These are phyloP conservation scores for Nymphalis polychloros DNA, from an alignment of 2,888 invertebrate species.

Conservation along the genomic window DNA sequence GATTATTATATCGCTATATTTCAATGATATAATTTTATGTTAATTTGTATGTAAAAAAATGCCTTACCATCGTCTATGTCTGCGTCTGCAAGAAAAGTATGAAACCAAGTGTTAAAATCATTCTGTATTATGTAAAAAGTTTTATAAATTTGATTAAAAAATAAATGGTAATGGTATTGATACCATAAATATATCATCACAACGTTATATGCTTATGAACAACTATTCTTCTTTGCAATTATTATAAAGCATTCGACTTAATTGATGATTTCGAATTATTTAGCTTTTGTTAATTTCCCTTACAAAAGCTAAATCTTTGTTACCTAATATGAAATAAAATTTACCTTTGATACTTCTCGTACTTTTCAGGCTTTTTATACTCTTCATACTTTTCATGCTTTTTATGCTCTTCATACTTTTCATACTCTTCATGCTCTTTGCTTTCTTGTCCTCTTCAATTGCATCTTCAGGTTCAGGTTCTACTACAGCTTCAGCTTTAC, in stretches of 20 bases:
- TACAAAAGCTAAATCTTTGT: no score
- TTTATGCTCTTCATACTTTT: constrained; percentile 49
- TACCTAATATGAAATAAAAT: not conserved
- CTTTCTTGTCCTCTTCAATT: constrained; percentile 36
- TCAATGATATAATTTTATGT: not conserved
- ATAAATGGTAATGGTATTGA: no score
- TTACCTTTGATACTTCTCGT: constrained; percentile 35
- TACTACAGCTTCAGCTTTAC: constrained; percentile 42
- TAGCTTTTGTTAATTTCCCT: no score
- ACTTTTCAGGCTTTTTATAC: constrained; percentile 40
- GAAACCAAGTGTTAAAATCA: no score
- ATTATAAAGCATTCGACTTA: no score
- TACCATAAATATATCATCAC: no score
- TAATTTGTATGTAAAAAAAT: constrained; percentile 16
- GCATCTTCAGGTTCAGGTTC: constrained; percentile 37
- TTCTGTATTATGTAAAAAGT: no score
- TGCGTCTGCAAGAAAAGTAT: constrained; percentile 44
- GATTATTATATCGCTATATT: not conserved
- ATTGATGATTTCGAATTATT: no score
- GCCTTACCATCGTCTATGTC: constrained; percentile 39
- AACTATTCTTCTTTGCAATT: no score
- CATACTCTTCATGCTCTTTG: constrained; percentile 49
- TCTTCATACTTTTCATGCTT: constrained; percentile 45
- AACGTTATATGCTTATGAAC: no score
- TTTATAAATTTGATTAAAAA: no score